Evolutionary conservation across 1,140 invertebrate species (phyloP), one percentile per base, ranked within the genome.

Genomic region (Calliopsis andreniformis): DNA sequence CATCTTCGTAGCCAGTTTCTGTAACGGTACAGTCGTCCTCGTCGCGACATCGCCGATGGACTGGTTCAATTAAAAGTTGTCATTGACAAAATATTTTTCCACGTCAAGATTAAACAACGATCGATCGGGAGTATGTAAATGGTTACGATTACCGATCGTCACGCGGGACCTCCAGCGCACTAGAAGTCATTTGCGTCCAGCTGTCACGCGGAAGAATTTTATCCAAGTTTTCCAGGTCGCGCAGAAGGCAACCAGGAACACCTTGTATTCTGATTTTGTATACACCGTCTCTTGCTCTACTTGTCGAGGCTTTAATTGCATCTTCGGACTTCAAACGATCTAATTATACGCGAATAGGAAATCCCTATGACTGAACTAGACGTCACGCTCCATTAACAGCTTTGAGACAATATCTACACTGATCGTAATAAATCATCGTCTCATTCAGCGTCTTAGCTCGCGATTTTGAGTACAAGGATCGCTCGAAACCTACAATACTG

Each of bases 241-340:
- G 30, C 35, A 53, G 59, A 72, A 53, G 69, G 59, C 35, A 23
- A 72, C 20, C 69, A 63, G 69, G 39, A 42, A 53, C 45, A 63
- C 58, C 69, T 71, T 71, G 45, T 20, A 39, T 14, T 20, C 45
- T 32, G 35, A 72, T 64, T 72, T 51, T n/a, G 35, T 30, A 42
- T 28, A 12, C 10, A 28, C 30, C 7, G 12, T 25, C 35, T n/a
- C 16, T n/a, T 14, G 43, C 25, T 51, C 59, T 18, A 47, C 43
- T 55, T 56, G 49, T 18, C 61, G 39, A 8, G 16, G 4, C 25
- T 56, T 43, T 75, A 58, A 75, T 58, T 39, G 62, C 30, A 45
- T 67, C 51, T 75, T 56, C 30, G 42, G 51, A 67, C 51, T 67
- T 35, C 28, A 67, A 75, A 67, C 71, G 62, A 58, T 18, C 42